Percentiles rank a stretch among this genome's conserved stretches.
These are phyloP conservation scores for Ceyx margarethae DNA, from an alignment of 2,113 vertebrate species.

Conservation along the genomic window DNA sequence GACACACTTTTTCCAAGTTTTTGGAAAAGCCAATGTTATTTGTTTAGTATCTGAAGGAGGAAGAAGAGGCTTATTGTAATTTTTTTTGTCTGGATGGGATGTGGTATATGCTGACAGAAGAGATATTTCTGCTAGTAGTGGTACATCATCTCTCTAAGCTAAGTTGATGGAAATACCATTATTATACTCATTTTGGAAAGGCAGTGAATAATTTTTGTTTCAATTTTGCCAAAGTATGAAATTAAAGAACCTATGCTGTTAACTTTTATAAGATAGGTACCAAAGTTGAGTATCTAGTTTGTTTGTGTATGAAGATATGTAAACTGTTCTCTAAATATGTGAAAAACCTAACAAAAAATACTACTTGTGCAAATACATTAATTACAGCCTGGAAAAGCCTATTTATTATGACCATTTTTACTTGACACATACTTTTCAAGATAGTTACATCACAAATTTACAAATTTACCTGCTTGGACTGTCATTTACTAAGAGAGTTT, in stretches of 20 bases:
- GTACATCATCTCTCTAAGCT: background rate
- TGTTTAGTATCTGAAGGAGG: background rate
- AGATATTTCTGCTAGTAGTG: background rate
- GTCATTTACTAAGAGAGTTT: background rate
- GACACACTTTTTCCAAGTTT: background rate
- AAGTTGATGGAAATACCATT: background rate
- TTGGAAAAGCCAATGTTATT: background rate
- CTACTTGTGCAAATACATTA: background rate
- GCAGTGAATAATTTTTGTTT: background rate
- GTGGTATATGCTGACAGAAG: background rate
- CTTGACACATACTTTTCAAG: background rate
- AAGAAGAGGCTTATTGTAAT: background rate
- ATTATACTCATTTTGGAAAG: background rate
- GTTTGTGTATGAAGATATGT: background rate
- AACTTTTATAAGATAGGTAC: background rate
- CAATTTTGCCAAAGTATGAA: background rate
- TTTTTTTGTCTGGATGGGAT: conserved; percentile 18
- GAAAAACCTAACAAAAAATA: background rate
- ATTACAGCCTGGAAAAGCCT: background rate
- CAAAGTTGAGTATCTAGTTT: background rate
- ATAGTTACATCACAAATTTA: background rate
- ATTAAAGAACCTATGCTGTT: background rate
- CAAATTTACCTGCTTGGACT: too few species aligned
- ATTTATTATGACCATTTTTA: background rate
- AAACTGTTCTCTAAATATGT: background rate